Conservation (phyloP, 2,888 invertebrate genomes). For the Volucella inanis region DNA sequence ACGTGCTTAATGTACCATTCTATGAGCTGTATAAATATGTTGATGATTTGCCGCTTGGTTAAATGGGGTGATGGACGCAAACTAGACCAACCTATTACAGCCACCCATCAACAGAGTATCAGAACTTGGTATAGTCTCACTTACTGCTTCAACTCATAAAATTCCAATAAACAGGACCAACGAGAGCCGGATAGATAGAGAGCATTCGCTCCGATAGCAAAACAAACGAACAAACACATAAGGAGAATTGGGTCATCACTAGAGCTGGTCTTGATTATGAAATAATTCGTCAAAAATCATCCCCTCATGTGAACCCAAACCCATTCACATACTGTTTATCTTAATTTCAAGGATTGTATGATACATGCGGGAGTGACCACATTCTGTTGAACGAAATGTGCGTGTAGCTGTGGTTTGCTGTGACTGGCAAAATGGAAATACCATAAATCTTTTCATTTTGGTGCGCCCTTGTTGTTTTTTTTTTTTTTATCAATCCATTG, state of each 20-base stretch:
- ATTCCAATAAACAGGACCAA: constrained; percentile 46
- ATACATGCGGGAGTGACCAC: too few relatives aligned
- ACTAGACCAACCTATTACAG: constrained; percentile 21
- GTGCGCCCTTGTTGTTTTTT: not conserved
- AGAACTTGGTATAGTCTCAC: constrained; percentile 15
- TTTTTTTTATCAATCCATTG: not conserved
- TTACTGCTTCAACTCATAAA: constrained; percentile 65
- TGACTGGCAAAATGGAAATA: constrained; percentile 15
- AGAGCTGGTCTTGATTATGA: constrained; percentile 29
- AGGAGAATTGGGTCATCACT: constrained; percentile 34
- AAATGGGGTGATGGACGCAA: constrained; percentile 55
- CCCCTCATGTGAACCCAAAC: not conserved
- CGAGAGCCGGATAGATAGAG: not conserved
- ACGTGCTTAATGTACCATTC: constrained; percentile 73
- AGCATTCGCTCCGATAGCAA: not conserved
- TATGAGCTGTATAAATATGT: constrained; percentile 73
- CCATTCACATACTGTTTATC: not conserved
- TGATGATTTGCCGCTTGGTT: constrained; percentile 71
- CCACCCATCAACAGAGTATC: constrained; percentile 3
- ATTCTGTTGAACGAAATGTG: too few relatives aligned
- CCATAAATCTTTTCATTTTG: constrained; percentile 19
- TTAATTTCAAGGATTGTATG: too few relatives aligned
- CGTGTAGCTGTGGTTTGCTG: constrained; percentile 1
- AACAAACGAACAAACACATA: constrained; percentile 30
- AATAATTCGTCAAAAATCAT: constrained; percentile 28